Base-by-base conservation (phyloP, 2,113 vertebrate genomes). In the Ammodramus savannarum region DNA sequence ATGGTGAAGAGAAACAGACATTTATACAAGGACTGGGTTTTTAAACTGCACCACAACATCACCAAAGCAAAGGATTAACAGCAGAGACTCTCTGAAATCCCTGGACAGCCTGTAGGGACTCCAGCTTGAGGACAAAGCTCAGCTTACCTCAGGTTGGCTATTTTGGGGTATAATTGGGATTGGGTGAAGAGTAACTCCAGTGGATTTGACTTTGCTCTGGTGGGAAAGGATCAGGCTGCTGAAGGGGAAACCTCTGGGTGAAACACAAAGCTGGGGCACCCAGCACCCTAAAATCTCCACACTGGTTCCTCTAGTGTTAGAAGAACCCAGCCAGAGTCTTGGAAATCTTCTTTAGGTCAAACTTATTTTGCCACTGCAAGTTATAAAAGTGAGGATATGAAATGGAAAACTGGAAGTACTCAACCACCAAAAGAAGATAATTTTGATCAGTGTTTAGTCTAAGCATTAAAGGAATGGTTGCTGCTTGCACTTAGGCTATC, bases 141-240 rank as follows among this genome's bases (percentile, higher is more conserved):
- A 39, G 1, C 21, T 31, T 13, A 1, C 1, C 12, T 49, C 66
- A 23, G 10, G 3, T 1, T 78, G 57, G 2, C 1, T 26, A 0
- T 78, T 43, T 20, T 34, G 18, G 18, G 4, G 3, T 44, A 7
- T 6, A 13, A 9, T 11, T 43, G 23, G 16, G 32, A 9, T 4
- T 0, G 0, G 4, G 2, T 41, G 7, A 71, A 78, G 18, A 3
- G 9, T 11, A 23, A 26, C 20, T 7, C 7, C 3, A 1, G 0
- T 16, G 41, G 69, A 51, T 20, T 16, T 52, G 46, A 5, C 19
- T 78, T 85, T 67, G 7, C 19, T 34, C 27, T 32, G 8, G 13
- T 54, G 29, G 13, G 13, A 63, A 44, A 52, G 25, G 7, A 54
- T 31, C 18, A 44, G 13, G 14, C 11, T 91, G 22, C 9, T 11